Evolutionary conservation across 2,797 vertebrate genomes (phyloP).

Genomic region (Peromyscus attwateri): DNA sequence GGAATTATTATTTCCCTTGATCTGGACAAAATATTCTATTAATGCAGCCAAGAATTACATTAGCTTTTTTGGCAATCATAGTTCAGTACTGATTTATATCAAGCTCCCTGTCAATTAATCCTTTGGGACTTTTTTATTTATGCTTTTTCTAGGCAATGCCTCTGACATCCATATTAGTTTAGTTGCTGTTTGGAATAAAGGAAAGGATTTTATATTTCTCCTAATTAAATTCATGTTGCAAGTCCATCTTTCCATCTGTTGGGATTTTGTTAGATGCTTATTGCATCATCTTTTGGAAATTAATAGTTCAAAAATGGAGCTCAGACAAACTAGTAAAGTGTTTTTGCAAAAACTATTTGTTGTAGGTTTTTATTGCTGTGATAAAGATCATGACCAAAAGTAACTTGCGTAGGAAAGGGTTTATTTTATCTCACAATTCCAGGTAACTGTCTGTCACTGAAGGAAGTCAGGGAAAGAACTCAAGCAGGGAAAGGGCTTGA

Average conservation of each 20-base stretch:
- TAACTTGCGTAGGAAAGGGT: not conserved
- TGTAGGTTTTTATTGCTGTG: not conserved
- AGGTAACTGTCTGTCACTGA: not conserved
- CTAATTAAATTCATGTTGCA: conserved; percentile 53
- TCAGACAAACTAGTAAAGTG: conserved; percentile 15
- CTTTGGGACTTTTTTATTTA: conserved; percentile 63
- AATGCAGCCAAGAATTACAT: conserved; percentile 81
- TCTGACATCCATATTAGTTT: conserved; percentile 43
- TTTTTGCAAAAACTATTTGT: not conserved
- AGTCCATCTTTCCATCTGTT: conserved; percentile 29
- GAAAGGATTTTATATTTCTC: not conserved
- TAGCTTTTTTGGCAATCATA: conserved; percentile 76
- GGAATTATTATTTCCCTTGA: conserved; percentile 77
- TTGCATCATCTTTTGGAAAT: conserved; percentile 48
- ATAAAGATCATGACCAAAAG: not conserved
- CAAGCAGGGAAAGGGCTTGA: not conserved
- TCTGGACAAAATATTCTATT: conserved; percentile 75
- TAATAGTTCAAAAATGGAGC: conserved; percentile 26
- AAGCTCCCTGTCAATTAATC: conserved; percentile 73
- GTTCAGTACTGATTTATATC: conserved; percentile 75
- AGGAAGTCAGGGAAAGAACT: not conserved
- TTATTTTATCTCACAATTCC: not conserved
- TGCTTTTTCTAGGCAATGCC: conserved; percentile 40
- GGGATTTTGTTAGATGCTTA: not conserved
- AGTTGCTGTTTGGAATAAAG: conserved; percentile 59